Conservation (phyloP, 2,888 invertebrate species). For the Melangyna quadrimaculata region DNA sequence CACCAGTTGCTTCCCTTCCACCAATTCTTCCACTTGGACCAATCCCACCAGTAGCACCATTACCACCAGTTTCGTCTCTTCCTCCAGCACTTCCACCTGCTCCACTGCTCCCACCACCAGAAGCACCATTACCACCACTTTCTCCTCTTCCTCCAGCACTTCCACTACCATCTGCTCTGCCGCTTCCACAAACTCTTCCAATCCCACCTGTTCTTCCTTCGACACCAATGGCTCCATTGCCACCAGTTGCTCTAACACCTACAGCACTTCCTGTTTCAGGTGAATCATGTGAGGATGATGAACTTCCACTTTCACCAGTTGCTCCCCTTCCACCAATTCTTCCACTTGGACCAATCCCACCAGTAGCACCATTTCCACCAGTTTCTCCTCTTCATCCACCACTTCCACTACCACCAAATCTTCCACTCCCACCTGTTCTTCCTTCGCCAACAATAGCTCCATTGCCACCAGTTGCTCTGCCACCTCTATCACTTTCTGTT, state of each 20-base stretch:
- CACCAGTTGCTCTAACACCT: background rate
- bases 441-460: background rate
- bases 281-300: background rate
- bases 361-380: background rate
- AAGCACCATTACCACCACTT: background rate
- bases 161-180: background rate
- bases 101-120: background rate
- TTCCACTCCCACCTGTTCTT: background rate
- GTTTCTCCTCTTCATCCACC: background rate
- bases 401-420: background rate
- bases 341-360: background rate
- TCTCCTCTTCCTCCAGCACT: background rate
- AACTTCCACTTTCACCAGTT: background rate
- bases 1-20: background rate
- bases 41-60: background rate
- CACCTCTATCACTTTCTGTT: no score
- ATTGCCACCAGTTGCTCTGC: background rate
- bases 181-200: no score
- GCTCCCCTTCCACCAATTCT: background rate
- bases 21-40: background rate
- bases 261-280: background rate
- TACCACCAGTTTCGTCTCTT: background rate
- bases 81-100: background rate
- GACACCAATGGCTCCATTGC: background rate
- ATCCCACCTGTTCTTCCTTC: no score